These are phyloP conservation scores for Mesorhabditis belari DNA, from an alignment of 2,888 invertebrate genomes.

Conservation along the genomic window DNA sequence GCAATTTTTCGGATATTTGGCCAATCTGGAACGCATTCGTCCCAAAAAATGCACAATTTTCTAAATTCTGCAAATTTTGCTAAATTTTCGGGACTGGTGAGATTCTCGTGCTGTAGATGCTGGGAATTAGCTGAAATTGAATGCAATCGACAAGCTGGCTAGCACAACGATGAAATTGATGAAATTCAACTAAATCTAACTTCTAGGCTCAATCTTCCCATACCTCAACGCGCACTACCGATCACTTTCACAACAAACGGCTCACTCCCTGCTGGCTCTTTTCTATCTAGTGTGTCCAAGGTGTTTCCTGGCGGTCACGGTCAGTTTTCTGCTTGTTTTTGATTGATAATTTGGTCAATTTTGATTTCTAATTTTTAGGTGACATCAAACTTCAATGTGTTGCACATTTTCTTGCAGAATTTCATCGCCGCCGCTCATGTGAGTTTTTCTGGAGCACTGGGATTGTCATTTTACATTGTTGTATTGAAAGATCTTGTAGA, in stretches of 20 bases:
- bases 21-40: too few species aligned
- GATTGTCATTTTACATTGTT: too few species aligned
- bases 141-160: too few species aligned
- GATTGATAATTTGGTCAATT: background rate
- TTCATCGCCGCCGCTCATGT: constrained; percentile 39
- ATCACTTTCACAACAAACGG: constrained; percentile 18
- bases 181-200: too few species aligned
- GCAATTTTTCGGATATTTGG: too few species aligned
- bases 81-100: too few species aligned
- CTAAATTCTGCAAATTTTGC: too few species aligned
- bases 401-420: constrained; percentile 36
- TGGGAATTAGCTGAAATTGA: too few species aligned
- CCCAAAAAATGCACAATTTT: too few species aligned
- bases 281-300: constrained; percentile 19
- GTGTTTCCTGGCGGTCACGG: constrained; percentile 17
- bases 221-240: constrained; percentile 8
- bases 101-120: too few species aligned
- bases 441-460: background rate
- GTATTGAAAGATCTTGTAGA: too few species aligned
- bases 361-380: constrained; percentile 14
- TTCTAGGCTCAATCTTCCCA: constrained; percentile 18
- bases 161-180: too few species aligned
- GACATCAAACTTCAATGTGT: constrained; percentile 24
- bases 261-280: constrained; percentile 21
- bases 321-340: constrained; percentile 6